Evolutionary conservation across 1,140 invertebrate genomes (phyloP), one percentile per base, ranked within the genome.

Genomic region (Neodiprion pinetum): DNA sequence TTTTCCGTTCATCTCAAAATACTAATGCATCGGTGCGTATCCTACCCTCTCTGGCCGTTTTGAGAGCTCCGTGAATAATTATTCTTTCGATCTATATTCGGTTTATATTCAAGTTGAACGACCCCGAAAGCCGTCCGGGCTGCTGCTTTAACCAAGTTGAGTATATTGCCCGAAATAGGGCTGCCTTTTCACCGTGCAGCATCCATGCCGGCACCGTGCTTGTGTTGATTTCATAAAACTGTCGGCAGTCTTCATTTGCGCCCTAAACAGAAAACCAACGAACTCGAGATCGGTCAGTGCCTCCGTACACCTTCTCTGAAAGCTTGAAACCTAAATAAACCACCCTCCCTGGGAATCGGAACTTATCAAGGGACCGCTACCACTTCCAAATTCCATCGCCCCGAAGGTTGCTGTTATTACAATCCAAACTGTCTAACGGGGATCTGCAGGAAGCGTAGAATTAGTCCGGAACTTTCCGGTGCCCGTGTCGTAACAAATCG

Each of bases 181-280:
- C n/a, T 40, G 28, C 28, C 3, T 17, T 61, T 61, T 61, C 53
- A 61, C 53, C 28, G 28, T 40, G 28, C 28, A 40, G 2, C 28
- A 40, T 40, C 2, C 28, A 1, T 40, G 28, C 28, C 28, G 28
- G 28, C 5, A 40, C 4, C 53, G 53, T 9, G 53, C n/a, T 61
- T 61, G n/a, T 61, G 53, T 61, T 61, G 53, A 61, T 61, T 61
- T 61, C 53, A 61, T 61, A 61, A 61, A 61, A 61, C 53, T 17
- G 53, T 61, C 53, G n/a, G 53, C 53, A 61, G 53, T 61, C 53
- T 17, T 61, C 53, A 61, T 61, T 61, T 61, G n/a, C 53, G n/a
- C 53, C 53, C 8, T 61, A 61, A 61, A 61, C 53, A 61, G 53
- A 61, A 61, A 61, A 40, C 28, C 28, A 40, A 40, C 28, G 28